Evolutionary conservation across 2,113 vertebrate genomes (phyloP).

Genomic region (Alligator mississippiensis): DNA sequence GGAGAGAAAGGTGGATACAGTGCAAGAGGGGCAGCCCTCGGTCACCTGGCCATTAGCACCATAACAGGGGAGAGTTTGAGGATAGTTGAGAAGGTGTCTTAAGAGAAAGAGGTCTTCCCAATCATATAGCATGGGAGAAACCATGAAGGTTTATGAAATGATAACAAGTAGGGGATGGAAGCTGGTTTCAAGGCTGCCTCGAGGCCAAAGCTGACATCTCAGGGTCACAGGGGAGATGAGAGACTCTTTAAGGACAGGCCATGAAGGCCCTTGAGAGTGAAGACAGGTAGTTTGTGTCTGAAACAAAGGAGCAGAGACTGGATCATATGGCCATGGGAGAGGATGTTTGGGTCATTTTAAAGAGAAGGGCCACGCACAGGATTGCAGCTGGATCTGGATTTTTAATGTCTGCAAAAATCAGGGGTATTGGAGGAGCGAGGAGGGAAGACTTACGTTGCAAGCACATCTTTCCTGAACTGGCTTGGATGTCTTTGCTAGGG

Average conservation of each 20-base stretch:
- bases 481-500: not conserved
- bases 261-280: accelerated
- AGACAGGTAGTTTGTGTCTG: not conserved
- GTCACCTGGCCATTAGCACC: too few relatives aligned
- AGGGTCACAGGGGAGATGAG: not conserved
- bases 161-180: not conserved
- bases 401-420: not conserved
- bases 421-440: not conserved
- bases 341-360: not conserved
- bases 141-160: not conserved
- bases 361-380: not conserved
- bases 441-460: not conserved
- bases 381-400: not conserved
- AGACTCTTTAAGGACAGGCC: accelerated
- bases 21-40: not conserved
- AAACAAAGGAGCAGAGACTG: not conserved
- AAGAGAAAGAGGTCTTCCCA: not conserved
- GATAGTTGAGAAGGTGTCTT: not conserved
- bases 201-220: not conserved
- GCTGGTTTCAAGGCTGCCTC: not conserved
- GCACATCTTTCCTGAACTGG: not conserved
- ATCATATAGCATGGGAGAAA: not conserved
- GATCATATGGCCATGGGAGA: not conserved
- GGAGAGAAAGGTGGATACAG: not conserved
- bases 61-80: not conserved